These are phyloP conservation scores for Drosophila setifemur DNA, from an alignment of 1,140 invertebrate species.

Conservation along the genomic window DNA sequence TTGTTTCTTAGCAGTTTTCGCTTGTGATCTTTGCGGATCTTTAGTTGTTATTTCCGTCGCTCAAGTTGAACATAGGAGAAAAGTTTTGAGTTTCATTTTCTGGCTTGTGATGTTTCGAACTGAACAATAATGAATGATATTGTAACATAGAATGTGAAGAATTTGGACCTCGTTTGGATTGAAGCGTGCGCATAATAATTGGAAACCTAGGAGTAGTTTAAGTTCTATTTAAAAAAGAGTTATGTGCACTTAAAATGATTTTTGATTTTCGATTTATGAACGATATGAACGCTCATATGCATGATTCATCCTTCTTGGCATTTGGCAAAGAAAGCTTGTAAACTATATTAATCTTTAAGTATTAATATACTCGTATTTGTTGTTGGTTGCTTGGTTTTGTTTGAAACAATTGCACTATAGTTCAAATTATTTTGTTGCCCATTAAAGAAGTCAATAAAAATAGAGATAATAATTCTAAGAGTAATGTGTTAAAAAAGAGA, in stretches of 20 bases:
- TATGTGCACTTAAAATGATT: constrained; percentile 78
- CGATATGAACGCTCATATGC: neutral
- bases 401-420: constrained; percentile 81
- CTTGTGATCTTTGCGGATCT: constrained; percentile 63
- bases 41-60: constrained; percentile 40
- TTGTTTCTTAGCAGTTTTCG: constrained; percentile 71
- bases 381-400: constrained; percentile 63
- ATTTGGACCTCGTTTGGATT: constrained; percentile 35
- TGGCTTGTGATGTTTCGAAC: constrained; percentile 23
- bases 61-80: constrained; percentile 64
- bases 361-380: constrained; percentile 61
- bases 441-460: constrained; percentile 55
- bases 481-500: constrained; percentile 50
- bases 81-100: constrained; percentile 31
- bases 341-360: constrained; percentile 72
- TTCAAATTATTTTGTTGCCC: constrained; percentile 73
- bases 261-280: constrained; percentile 73
- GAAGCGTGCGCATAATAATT: constrained; percentile 48
- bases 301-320: constrained; percentile 66
- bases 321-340: constrained; percentile 72
- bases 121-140: neutral
- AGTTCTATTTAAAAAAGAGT: constrained; percentile 50
- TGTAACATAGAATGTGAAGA: constrained; percentile 38
- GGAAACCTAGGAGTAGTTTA: constrained; percentile 54
- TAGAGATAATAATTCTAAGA: constrained; percentile 49